Conservation (phyloP, 92 coral and sea anemone species). For the Porites divaricata region DNA sequence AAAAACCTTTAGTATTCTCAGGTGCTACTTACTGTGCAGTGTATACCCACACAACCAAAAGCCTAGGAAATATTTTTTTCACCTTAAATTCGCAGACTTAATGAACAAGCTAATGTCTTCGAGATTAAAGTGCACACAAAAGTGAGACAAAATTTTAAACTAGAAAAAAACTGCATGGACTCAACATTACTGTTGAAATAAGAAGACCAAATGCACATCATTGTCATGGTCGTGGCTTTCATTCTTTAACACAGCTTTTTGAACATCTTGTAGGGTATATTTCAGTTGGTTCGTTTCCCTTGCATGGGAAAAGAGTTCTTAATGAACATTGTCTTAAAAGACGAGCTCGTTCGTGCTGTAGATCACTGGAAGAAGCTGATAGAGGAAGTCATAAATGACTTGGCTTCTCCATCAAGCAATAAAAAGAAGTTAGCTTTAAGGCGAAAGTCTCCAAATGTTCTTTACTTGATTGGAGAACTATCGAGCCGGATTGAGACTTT, state of each 20-base stretch:
- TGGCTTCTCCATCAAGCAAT: conserved; percentile 34
- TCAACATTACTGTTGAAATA: no score
- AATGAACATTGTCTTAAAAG: conserved; percentile 46
- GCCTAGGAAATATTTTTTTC: no score
- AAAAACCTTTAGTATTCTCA: no score
- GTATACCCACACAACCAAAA: no score
- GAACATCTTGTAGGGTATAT: conserved; percentile 52
- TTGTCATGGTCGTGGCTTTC: no score
- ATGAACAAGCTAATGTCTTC: no score
- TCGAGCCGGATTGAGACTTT: conserved; percentile 73
- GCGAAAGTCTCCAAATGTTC: conserved; percentile 72
- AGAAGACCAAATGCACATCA: neutral
- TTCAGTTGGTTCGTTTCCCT: conserved; percentile 70
- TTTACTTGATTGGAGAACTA: conserved; percentile 77
- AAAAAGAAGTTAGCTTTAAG: conserved; percentile 19
- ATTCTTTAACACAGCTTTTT: neutral
- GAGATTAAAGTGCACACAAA: no score
- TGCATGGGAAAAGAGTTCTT: conserved; percentile 57
- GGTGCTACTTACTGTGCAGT: no score
- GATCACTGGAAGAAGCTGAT: conserved; percentile 67
- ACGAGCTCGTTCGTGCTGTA: conserved; percentile 57
- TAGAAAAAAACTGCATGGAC: no score
- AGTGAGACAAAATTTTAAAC: no score
- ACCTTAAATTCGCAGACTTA: no score
- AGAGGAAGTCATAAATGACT: conserved; percentile 43